Base-by-base conservation (phyloP, 2,797 vertebrate genomes). In the Xiphorhynchus erythropygius region DNA sequence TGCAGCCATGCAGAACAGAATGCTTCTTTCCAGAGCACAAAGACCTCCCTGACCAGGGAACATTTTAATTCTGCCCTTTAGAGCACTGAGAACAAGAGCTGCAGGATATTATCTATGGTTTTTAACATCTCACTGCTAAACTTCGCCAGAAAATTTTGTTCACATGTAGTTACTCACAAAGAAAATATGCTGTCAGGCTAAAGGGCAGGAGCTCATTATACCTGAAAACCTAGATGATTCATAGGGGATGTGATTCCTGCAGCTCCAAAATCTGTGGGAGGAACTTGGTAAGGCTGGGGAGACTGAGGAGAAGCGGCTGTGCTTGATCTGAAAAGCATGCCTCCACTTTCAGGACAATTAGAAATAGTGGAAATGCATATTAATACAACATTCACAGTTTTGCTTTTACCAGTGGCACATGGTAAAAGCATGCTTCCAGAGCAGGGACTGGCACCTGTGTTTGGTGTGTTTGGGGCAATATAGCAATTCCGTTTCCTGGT, bases 141-240 rank as follows among this genome's bases (percentile, higher is more conserved):
- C 13, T 44, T 62, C 28, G 42, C 9, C 65, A 69, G 27, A 41
- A 74, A 83, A 67, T 33, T 37, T 18, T 35, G 11, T 55, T 49
- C 33, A 17, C 2, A 5, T 24, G 21, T 67, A 56, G 49, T 14
- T 59, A 11, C 49, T 77, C 49, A 56, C 14, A 13, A 33, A 68
- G 24, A 56, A 95, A 80, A 90, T 50, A n/a, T 1, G 46, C 22
- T 12, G 19, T 35, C 30, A 65, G 42, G 13, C 39, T 33, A 56
- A 84, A 74, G 13, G 27, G 17, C n/a, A 84, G 42, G 35, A 52
- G 6, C 6, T 90, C 28, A 27, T 21, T 50, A 5, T 16, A 41
- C 11, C n/a, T 2, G 0, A 25, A 27, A 44, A 69, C 7, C n/a
- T 65, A 1, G 0, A 8, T 49, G 21, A 53, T 84, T 49, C 49